These are phyloP conservation scores for Choloepus hoffmanni DNA, from an alignment of 2,113 vertebrate species.

Conservation along the genomic window DNA sequence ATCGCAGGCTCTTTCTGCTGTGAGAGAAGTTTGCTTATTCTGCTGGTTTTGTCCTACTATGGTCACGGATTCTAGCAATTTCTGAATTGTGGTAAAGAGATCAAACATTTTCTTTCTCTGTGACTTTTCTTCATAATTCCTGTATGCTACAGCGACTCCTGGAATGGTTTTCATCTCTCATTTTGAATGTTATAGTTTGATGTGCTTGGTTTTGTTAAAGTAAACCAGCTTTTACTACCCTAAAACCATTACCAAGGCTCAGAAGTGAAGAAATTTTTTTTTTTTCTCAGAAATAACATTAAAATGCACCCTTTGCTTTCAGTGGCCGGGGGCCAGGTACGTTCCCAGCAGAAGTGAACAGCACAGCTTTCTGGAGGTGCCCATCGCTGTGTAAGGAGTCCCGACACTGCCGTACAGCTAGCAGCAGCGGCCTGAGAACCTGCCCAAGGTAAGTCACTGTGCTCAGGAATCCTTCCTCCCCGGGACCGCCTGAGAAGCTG, in stretches of 20 bases:
- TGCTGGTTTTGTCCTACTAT: conserved; percentile 33
- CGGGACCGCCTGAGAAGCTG: not conserved
- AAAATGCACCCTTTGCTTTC: not conserved
- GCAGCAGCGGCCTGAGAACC: too few relatives aligned
- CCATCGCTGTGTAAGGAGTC: not conserved
- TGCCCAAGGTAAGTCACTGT: too few relatives aligned
- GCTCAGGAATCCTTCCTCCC: too few relatives aligned
- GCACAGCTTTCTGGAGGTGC: not conserved
- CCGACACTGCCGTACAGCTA: not conserved
- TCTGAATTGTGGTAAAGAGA: conserved; percentile 19
- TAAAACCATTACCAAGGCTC: conserved; percentile 30
- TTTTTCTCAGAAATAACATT: not conserved
- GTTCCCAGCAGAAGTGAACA: not conserved
- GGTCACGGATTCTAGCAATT: conserved; percentile 20
- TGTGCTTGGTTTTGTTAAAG: not conserved
- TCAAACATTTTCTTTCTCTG: not conserved
- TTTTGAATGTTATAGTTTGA: not conserved
- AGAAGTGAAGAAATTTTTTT: not conserved
- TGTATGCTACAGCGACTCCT: not conserved
- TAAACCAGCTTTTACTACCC: conserved; percentile 26
- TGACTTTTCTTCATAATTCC: not conserved
- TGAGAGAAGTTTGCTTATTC: not conserved
- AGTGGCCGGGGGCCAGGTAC: not conserved
- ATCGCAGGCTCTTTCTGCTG: conserved; percentile 1
- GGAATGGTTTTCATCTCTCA: not conserved